Evolutionary conservation across 1,140 invertebrate species (phyloP).

Genomic region (Pogonomyrmex californicus): DNA sequence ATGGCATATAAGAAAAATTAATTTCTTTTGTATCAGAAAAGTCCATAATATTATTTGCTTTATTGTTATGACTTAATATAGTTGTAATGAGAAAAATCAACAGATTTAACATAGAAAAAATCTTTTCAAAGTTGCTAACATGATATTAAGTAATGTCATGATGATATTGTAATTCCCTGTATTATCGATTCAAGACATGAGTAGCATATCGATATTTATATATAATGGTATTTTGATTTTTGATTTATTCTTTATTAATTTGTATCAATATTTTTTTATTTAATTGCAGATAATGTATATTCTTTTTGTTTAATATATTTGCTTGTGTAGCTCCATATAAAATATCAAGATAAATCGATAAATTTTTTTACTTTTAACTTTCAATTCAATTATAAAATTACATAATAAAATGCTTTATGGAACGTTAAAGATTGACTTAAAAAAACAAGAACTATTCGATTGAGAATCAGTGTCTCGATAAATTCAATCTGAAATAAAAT

Average conservation of each 20-base stretch:
- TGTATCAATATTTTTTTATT: background rate
- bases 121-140: too few relatives aligned
- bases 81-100: background rate
- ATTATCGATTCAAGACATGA: background rate
- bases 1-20: background rate
- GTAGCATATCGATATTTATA: background rate
- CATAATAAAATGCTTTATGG: background rate
- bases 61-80: background rate
- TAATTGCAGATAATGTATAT: too few relatives aligned
- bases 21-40: background rate
- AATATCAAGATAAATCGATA: background rate
- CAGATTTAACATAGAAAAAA: too few relatives aligned
- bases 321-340: too few relatives aligned
- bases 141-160: too few relatives aligned
- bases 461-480: background rate
- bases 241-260: background rate
- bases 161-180: background rate
- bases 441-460: background rate
- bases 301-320: too few relatives aligned
- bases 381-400: background rate
- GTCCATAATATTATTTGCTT: background rate
- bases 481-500: conserved; percentile 20
- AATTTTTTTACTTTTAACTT: background rate
- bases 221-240: background rate
- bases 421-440: background rate